Percentiles rank a stretch among this genome's conserved stretches.
phyloP scores from a whole-genome alignment of 2,797 vertebrate genomes.

The Danio tinwini region DNA sequence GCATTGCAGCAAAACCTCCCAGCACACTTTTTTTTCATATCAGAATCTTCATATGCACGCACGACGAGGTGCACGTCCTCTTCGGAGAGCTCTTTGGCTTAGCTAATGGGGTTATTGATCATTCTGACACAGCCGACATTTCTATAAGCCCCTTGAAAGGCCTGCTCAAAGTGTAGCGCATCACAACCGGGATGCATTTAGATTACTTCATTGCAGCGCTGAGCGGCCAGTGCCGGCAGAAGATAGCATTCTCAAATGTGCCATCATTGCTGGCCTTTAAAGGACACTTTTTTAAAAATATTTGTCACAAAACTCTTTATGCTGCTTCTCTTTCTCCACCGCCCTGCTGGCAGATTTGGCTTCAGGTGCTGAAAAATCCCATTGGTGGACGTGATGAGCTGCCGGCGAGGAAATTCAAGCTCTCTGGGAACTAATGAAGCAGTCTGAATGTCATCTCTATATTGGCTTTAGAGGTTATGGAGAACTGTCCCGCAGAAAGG shows the following conservation, averaged over 20 bases:
- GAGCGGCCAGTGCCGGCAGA: conserved; percentile 29
- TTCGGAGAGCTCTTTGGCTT: conserved; percentile 32
- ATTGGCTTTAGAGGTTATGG: conserved; percentile 32
- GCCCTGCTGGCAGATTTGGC: conserved; percentile 16
- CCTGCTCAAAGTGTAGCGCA: conserved; percentile 52
- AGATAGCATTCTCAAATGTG: conserved; percentile 46
- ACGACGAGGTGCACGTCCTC: conserved; percentile 7
- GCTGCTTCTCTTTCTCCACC: neutral
- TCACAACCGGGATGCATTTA: conserved; percentile 61
- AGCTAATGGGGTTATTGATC: conserved; percentile 66
- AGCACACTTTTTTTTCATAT: neutral
- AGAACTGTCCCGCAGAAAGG: conserved; percentile 8
- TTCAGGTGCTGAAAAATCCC: conserved; percentile 32
- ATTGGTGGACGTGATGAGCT: conserved; percentile 30
- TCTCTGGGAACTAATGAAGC: conserved; percentile 20
- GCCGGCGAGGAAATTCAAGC: conserved; percentile 16
- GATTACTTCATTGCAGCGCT: conserved; percentile 62
- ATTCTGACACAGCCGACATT: conserved; percentile 61
- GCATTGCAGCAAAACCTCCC: conserved; percentile 8
- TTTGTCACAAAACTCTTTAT: conserved; percentile 38
- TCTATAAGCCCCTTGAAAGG: conserved; percentile 53
- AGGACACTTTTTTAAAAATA: conserved; percentile 46
- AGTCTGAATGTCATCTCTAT: conserved; percentile 28
- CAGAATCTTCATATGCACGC: conserved; percentile 37
- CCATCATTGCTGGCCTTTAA: conserved; percentile 48